These are phyloP conservation scores for Helobdella robusta DNA, from an alignment of 2,888 invertebrate genomes.

Conservation along the genomic window DNA sequence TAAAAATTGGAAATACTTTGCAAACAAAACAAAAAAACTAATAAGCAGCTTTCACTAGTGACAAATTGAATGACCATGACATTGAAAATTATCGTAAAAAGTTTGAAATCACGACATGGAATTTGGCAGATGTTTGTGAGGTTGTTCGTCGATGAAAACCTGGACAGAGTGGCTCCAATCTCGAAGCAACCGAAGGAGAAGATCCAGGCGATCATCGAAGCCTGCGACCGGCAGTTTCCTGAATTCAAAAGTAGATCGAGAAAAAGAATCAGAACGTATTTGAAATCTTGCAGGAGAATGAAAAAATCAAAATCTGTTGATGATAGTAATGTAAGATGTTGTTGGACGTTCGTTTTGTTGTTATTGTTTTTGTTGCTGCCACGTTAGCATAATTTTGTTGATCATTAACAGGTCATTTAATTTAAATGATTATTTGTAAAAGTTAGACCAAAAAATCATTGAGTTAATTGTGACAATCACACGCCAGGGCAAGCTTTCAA, in stretches of 20 bases:
- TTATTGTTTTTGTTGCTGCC: too few species aligned
- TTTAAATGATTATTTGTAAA: too few species aligned
- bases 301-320: constrained; percentile 83
- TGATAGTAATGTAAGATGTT: too few species aligned
- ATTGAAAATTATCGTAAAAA: not conserved
- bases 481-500: too few species aligned
- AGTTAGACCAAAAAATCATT: too few species aligned
- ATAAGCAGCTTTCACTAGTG: not conserved
- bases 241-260: constrained; percentile 89
- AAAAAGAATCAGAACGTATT: constrained; percentile 84
- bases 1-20: too few species aligned
- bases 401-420: too few species aligned
- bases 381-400: too few species aligned
- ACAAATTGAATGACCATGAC: not conserved
- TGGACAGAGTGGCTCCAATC: constrained; percentile 90
- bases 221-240: constrained; percentile 89
- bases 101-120: not conserved
- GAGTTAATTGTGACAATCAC: too few species aligned
- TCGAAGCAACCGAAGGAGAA: constrained; percentile 96
- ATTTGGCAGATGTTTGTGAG: constrained; percentile 81
- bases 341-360: too few species aligned
- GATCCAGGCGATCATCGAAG: constrained; percentile 92
- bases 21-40: not conserved
- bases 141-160: constrained; percentile 87
- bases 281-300: constrained; percentile 87